phyloP scores from a whole-genome alignment of 2,797 vertebrate genomes.

The Pseudochromis fuscus region DNA sequence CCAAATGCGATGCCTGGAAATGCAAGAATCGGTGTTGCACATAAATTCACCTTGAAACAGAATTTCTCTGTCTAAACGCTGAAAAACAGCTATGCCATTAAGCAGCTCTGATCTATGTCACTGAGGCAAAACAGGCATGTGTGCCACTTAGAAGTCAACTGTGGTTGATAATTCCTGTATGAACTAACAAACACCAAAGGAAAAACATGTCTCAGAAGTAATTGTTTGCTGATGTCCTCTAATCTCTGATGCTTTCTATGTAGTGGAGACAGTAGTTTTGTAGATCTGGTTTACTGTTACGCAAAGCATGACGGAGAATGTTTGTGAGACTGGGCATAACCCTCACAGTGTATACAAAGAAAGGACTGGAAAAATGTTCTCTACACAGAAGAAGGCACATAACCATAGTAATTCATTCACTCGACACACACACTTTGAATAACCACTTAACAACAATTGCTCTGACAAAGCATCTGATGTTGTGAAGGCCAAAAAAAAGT shows the following conservation, averaged over 20 bases:
- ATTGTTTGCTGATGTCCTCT: background rate
- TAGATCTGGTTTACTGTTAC: background rate
- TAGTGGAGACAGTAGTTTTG: conserved; percentile 3
- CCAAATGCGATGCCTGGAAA: background rate
- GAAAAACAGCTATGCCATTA: background rate
- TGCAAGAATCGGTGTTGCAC: background rate
- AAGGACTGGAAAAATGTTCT: background rate
- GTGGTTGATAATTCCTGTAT: background rate
- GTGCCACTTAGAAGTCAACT: conserved; percentile 5
- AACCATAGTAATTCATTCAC: background rate
- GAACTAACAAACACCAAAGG: background rate
- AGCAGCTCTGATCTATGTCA: background rate
- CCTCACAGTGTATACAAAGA: conserved; percentile 6
- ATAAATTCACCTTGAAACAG: background rate
- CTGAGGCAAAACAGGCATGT: background rate
- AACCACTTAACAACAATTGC: conserved; percentile 18
- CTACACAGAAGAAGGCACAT: background rate
- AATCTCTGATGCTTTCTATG: background rate
- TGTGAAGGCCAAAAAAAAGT: conserved; percentile 36
- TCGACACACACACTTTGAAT: background rate
- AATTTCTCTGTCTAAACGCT: background rate
- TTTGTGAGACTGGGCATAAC: background rate
- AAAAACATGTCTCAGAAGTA: background rate
- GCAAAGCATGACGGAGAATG: background rate
- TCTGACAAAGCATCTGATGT: conserved; percentile 12